Evolutionary conservation across 2,797 vertebrate genomes (phyloP), one percentile per base, ranked within the genome.

Genomic region (Triplophysa yarkandensis): DNA sequence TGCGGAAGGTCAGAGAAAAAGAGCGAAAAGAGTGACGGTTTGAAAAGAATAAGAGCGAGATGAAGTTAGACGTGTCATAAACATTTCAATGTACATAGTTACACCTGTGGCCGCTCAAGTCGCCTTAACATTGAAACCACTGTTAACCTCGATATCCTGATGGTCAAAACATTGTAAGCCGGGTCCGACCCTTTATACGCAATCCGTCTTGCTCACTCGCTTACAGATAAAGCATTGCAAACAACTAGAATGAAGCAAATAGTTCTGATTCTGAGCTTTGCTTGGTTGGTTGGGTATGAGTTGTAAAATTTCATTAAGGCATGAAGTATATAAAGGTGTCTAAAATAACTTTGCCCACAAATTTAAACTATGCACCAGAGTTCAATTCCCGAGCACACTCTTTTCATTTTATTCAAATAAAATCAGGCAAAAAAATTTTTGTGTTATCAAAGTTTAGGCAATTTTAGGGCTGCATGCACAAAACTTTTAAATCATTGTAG

Each of bases 11-110:
- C 25, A 58, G 52, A 36, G 68, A 68, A 71, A 23, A 16, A 16
- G 39, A 32, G 32, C 3, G 13, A 41, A 48, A 65, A 41, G 28
- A 54, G 30, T 19, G 34, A 71, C 25, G 16, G 25, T 14, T 4
- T 34, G 19, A 44, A 78, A 46, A 74, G 50, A 66, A 58, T 23
- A 25, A 64, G 60, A 64, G 39, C 7, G 52, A 19, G n/a, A 39
- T 34, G 28, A 41, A 34, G 63, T 64, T 58, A 48, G 39, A 13
- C 23, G n/a, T 30, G 48, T 50, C 23, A 43, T 73, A 54, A 48
- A 46, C 57, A 78, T 36, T 63, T 55, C 63, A 28, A 69, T 61
- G 19, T 27, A 43, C 62, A 27, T 19, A n/a, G 71, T 66, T 57
- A 57, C 17, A 65, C 76, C 68, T 60, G 43, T 71, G 63, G 69